Base-by-base conservation (phyloP, 2,888 invertebrate species). In the Ischnus inquisitorius region DNA sequence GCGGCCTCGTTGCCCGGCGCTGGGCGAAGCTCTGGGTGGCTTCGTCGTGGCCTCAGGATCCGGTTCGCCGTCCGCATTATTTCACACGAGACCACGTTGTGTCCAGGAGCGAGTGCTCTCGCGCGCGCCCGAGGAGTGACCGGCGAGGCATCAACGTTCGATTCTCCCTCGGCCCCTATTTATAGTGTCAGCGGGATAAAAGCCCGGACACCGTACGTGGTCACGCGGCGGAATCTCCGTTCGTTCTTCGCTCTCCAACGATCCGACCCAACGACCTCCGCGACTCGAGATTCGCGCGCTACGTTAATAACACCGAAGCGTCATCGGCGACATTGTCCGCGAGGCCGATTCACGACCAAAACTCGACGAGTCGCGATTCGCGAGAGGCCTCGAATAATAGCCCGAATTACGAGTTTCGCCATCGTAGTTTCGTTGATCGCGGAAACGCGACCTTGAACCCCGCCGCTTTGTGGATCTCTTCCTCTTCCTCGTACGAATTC, bases 61-160 rank as follows among this genome's bases (percentile, higher is more conserved):
- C 92, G 92, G 92, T 90, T 93, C 91, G 88, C 89, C 89, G 89
- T 91, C 89, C 90, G 87, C 90, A 90, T 92, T 92, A 91, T 91
- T 92, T 92, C 90, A 89, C 89, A 84, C 75, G 86, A 85, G 87
- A 8, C 25, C 46, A 85, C 89, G 34, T n/a, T n/a, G 89, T 91
- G 89, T 90, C 88, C 88, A 41, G 43, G 28, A 34, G 34, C 34
- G n/a, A n/a, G n/a, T 28, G 48, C 68, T 41, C 34, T 46, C 72
- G 83, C 87, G 89, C 88, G 87, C 87, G 81, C 76, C 82, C 71
- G 82, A 25, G 54, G 54, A 65, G 57, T 14, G 25, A 5, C 5
- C 14, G 25, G 25, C n/a, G 25, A 54, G 19, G 19, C 43, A n/a
- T 62, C 48, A 41, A 76, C 25, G 14, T 60, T 72, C n/a, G 2